Percentiles rank a stretch among this genome's conserved stretches.
Evolutionary conservation across 2,888 invertebrate genomes (phyloP).

Genomic region (Amblyjoppa proteus): DNA sequence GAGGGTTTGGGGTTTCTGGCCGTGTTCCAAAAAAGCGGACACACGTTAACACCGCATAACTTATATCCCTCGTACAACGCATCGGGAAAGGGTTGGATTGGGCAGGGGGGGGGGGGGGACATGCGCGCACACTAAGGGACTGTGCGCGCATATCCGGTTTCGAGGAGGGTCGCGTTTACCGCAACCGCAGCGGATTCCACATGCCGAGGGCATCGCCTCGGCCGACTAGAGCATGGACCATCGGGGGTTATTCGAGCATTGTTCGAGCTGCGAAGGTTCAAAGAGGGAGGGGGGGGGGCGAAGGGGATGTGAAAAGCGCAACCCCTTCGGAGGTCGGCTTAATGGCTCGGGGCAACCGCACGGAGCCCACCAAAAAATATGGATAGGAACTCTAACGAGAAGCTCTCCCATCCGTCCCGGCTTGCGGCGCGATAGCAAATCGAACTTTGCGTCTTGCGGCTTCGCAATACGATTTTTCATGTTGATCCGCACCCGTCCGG

Average conservation of each 20-base stretch:
- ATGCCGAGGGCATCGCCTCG: conserved; percentile 23
- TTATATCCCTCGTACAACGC: conserved; percentile 61
- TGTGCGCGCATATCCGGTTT: conserved; percentile 56
- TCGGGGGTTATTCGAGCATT: conserved; percentile 46
- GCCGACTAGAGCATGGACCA: background rate
- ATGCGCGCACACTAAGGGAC: background rate
- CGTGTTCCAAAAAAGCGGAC: conserved; percentile 31
- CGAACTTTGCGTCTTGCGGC: conserved; percentile 36
- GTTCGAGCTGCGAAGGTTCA: conserved; percentile 48
- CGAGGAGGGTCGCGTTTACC: conserved; percentile 27
- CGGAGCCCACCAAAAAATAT: conserved; percentile 45
- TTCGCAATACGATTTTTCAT: conserved; percentile 44
- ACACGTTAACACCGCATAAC: conserved; percentile 62
- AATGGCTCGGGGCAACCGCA: conserved; percentile 36
- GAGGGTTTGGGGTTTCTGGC: conserved; percentile 33
- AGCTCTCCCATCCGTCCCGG: conserved; percentile 22
- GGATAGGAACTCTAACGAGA: conserved; percentile 57
- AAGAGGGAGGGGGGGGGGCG: conserved; percentile 14
- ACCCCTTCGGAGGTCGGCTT: conserved; percentile 15
- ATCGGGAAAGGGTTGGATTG: conserved; percentile 25
- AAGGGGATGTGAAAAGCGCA: conserved; percentile 31
- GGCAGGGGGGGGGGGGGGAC: background rate
- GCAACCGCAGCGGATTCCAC: conserved; percentile 55
- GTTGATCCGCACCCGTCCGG: conserved; percentile 43
- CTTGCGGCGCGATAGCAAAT: background rate